Base-by-base conservation (phyloP, 2,797 vertebrate genomes). In the Hapalemur alaotrensis region DNA sequence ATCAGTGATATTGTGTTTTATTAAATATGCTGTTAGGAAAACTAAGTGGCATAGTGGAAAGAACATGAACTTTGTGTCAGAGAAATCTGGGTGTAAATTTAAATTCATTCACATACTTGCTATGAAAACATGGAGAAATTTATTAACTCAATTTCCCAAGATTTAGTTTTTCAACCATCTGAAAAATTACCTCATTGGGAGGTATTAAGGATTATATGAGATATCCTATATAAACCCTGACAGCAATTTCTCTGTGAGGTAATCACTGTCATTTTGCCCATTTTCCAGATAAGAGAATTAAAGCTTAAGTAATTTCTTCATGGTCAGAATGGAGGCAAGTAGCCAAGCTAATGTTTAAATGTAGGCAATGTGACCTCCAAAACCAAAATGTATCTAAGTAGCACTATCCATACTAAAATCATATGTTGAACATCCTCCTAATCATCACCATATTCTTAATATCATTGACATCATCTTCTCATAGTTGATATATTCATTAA, bases 1-100 rank as follows among this genome's bases (percentile, higher is more conserved):
- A 93, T 97, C 84, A 93, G 89, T 91, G 63, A 95, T 93, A 94
- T 57, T 97, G 67, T 95, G n/a, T 89, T 96, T 97, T 96, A 88
- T 96, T 96, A 96, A 96, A 93, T 95, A 90, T 32, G 38, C 70
- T 96, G 23, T 92, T 90, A 92, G 48, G 70, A 52, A 95, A 91
- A 92, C 63, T 79, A 48, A 41, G 43, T 69, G 28, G 1, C 43
- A n/a, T 41, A 43, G 7, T 89, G 25, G 17, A 96, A 96, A 89
- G 57, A 97, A 69, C 22, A 54, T 81, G 79, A 95, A 92, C 18
- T 84, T 95, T 72, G 15, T 75, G 63, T 67, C 72, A 89, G 38
- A 89, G 3, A 89, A 96, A 86, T 67, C 20, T 83, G 48, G 38
- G 10, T 91, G 59, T 46, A 35, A 72, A 83, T 72, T n/a, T 78